Conservation (phyloP, 1,140 invertebrate species). For the Lepidotrigona ventralis region DNA sequence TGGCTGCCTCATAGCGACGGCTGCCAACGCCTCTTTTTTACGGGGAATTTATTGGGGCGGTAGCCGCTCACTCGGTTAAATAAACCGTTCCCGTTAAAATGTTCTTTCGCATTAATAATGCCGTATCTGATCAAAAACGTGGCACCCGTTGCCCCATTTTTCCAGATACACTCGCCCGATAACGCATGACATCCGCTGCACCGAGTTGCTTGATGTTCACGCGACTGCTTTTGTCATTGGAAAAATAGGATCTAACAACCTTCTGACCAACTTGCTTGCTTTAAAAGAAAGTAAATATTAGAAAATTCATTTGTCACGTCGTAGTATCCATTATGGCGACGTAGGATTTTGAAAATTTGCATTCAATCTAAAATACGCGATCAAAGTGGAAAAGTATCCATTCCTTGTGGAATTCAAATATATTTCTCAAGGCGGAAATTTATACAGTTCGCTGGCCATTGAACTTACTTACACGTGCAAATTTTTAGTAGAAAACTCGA, state of each 20-base stretch:
- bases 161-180: constrained; percentile 19
- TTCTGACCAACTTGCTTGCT: not conserved
- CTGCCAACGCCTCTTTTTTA: constrained; percentile 48
- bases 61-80: constrained; percentile 31
- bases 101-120: constrained; percentile 44
- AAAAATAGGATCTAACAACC: not conserved
- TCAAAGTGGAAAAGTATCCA: too few relatives aligned
- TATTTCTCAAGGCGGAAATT: too few relatives aligned
- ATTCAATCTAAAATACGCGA: not conserved
- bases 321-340: not conserved
- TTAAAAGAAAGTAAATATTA: not conserved
- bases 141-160: constrained; percentile 15
- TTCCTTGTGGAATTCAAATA: too few relatives aligned
- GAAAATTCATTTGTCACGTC: not conserved
- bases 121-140: constrained; percentile 38
- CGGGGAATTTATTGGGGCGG: constrained; percentile 34
- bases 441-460: too few relatives aligned
- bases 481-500: too few relatives aligned
- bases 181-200: not conserved
- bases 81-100: constrained; percentile 51
- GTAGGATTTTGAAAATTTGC: not conserved
- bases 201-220: not conserved
- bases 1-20: constrained; percentile 9
- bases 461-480: too few relatives aligned
- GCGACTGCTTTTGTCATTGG: not conserved